Base-by-base conservation (phyloP, 1,140 invertebrate species). In the Glossosoma conforme region DNA sequence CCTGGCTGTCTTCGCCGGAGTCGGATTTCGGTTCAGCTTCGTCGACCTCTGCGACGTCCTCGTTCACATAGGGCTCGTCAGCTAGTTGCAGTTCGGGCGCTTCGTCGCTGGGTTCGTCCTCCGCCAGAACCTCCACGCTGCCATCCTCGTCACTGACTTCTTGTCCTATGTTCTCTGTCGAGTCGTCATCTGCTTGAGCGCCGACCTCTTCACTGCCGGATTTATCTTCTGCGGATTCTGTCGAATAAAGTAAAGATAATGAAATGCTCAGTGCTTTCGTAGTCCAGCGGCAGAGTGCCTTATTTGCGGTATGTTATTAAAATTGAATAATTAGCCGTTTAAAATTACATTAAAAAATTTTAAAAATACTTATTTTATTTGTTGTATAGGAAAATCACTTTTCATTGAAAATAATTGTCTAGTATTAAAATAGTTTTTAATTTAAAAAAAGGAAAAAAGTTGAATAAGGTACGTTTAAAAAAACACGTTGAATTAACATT, bases 41-140 rank as follows among this genome's bases (percentile, higher is more conserved):
- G 36, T 49, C 48, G 46, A 56, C 65, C 56, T 71, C 66, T 38
- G 55, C 62, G 37, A 60, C 55, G 33, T 60, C 62, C 61, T 64
- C 63, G 57, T 66, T 63, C 54, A 74, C 67, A 61, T 75, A 75
- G 24, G 70, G 70, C 53, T 71, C 70, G 47, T 76, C 74, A 40
- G 73, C 72, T 44, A 70, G 65, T 64, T 71, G 67, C 44, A 75
- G n/a, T n/a, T n/a, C 56, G 30, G 69, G 66, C 24, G 67, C 49
- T 38, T 64, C 62, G 33, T 38, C 49, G 20, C 36, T 45, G 24
- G 38, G 32, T 21, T 28, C 54, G 15, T n/a, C 36, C 60, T 73
- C 69, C 44, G 56, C 58, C 54, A 68, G 70, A 58, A 51, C 63
- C 49, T 58, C 60, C 63, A 72, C 70, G 61, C 67, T 72, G 57